Conservation (phyloP, 2,797 vertebrate species). For the Picus viridis region DNA sequence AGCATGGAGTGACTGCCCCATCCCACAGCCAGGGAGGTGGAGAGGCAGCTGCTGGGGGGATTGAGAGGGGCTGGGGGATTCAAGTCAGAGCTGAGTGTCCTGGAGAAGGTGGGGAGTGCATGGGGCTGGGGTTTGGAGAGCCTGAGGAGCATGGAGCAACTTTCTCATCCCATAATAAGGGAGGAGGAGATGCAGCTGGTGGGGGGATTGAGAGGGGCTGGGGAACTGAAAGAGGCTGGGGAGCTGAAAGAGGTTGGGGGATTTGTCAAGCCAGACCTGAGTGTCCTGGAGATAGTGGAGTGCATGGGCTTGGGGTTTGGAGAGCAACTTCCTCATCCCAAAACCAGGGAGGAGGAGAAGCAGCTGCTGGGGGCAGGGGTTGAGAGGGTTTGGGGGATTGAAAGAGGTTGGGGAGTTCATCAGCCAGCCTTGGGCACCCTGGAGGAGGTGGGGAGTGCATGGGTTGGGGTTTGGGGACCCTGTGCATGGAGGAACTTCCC, state of each 20-base stretch:
- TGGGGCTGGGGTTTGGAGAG: fast-evolving
- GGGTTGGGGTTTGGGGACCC: fast-evolving
- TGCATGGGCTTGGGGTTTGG: fast-evolving
- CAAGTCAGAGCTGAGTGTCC: too few relatives aligned
- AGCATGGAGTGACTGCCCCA: fast-evolving
- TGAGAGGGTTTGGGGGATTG: not conserved
- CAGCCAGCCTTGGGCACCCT: fast-evolving
- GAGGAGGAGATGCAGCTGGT: not conserved
- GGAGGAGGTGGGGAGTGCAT: fast-evolving
- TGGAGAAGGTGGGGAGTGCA: not conserved
- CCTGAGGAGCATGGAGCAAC: fast-evolving
- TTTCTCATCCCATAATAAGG: not conserved
- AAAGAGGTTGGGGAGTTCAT: too few relatives aligned
- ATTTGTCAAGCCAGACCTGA: too few relatives aligned
- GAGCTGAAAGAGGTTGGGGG: not conserved
- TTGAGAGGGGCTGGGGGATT: not conserved
- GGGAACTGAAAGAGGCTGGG: not conserved
- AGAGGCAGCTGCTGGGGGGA: not conserved
- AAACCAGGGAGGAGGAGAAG: not conserved
- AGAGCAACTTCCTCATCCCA: not conserved
- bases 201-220: too few relatives aligned
- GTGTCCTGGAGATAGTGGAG: too few relatives aligned
- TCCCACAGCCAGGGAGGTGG: not conserved
- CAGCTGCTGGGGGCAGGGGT: not conserved
- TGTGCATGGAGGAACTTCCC: fast-evolving